A percentile compares a stretch with the other conserved stretches of the same genome.
phyloP scores from a whole-genome alignment of 2,113 vertebrate species.

The Ptychochromis oligacanthus region DNA sequence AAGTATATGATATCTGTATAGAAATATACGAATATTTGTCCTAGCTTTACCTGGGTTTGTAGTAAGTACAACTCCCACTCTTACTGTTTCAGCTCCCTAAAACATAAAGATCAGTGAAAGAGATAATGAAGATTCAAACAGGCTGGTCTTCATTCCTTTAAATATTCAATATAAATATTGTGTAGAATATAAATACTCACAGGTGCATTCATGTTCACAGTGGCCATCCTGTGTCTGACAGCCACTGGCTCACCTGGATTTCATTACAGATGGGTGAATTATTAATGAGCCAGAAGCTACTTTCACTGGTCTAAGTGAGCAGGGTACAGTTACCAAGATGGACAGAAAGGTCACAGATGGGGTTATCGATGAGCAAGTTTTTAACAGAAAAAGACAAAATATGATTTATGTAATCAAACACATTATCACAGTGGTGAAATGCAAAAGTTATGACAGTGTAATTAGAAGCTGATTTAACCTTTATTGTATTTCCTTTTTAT shows the following conservation, averaged over 20 bases:
- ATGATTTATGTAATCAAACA: neutral
- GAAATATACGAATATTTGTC: neutral
- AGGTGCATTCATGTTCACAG: constrained; percentile 39
- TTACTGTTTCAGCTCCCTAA: constrained; percentile 39
- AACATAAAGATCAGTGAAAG: neutral
- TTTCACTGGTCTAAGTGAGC: constrained; percentile 48
- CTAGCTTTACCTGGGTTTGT: constrained; percentile 46
- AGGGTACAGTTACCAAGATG: constrained; percentile 28
- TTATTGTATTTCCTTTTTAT: no score
- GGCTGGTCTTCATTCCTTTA: neutral
- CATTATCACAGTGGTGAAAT: neutral
- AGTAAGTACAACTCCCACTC: constrained; percentile 61
- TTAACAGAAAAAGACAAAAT: neutral
- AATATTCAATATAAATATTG: neutral
- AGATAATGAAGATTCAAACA: neutral
- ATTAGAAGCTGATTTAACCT: neutral
- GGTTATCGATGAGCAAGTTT: neutral
- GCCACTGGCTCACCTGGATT: constrained; percentile 34
- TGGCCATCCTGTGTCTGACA: constrained; percentile 7
- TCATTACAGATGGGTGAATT: constrained; percentile 63
- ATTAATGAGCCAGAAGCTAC: constrained; percentile 63
- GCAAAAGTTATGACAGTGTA: neutral
- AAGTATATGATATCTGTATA: no score
- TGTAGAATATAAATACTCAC: constrained; percentile 60
- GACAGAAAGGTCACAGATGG: neutral